These are phyloP conservation scores for Endotricha flammealis DNA, from an alignment of 2,888 invertebrate genomes.

Conservation along the genomic window DNA sequence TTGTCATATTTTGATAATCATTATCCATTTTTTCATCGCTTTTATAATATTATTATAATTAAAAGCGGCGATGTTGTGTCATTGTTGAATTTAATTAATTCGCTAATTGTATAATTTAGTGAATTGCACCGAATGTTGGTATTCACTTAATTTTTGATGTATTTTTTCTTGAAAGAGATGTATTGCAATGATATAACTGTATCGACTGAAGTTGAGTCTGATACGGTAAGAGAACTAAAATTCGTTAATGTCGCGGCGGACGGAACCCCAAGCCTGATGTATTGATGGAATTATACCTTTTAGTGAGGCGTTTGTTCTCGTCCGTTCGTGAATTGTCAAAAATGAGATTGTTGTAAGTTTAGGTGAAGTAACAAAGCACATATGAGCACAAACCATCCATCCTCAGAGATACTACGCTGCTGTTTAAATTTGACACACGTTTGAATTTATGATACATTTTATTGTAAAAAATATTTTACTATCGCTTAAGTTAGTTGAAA, in stretches of 20 bases:
- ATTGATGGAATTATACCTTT: slow-evolving; percentile 11
- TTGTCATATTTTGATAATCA: slow-evolving; percentile 55
- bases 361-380: slow-evolving; percentile 70
- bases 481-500: slow-evolving; percentile 74
- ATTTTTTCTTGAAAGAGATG: slow-evolving; percentile 68
- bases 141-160: slow-evolving; percentile 75
- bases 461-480: slow-evolving; percentile 75
- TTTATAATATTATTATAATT: slow-evolving; percentile 37
- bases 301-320: slow-evolving; percentile 22
- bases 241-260: slow-evolving; percentile 41
- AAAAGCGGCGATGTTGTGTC: slow-evolving; percentile 49
- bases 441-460: slow-evolving; percentile 78
- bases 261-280: slow-evolving; percentile 19
- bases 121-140: slow-evolving; percentile 77
- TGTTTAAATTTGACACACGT: slow-evolving; percentile 73
- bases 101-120: slow-evolving; percentile 62
- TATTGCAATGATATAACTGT: slow-evolving; percentile 68
- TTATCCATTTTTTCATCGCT: slow-evolving; percentile 56
- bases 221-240: slow-evolving; percentile 42
- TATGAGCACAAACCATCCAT: slow-evolving; percentile 77
- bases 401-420: slow-evolving; percentile 69
- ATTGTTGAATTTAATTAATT: slow-evolving; percentile 64
- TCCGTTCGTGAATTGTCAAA: slow-evolving; percentile 36
- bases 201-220: slow-evolving; percentile 67
- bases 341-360: slow-evolving; percentile 71